Evolutionary conservation across 2,113 vertebrate species (phyloP).

Genomic region (Rutilus rutilus): DNA sequence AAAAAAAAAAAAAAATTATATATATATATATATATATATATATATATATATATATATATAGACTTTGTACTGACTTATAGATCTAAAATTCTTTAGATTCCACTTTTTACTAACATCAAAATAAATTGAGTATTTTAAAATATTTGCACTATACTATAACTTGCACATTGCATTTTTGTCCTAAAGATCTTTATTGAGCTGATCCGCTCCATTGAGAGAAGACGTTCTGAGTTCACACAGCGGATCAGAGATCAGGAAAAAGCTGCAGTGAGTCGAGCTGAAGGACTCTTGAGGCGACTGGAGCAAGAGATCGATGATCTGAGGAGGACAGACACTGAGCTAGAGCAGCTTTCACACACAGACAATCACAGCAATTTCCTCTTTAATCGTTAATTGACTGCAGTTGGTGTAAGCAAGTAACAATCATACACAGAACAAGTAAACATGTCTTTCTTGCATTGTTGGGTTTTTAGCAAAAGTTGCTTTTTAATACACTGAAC

Average conservation of each 20-base stretch:
- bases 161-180: not conserved
- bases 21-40: too few species aligned
- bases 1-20: too few species aligned
- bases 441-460: too few species aligned
- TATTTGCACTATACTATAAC: not conserved
- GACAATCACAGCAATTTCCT: conserved; percentile 52
- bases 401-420: too few species aligned
- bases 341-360: conserved; percentile 49
- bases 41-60: too few species aligned
- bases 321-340: conserved; percentile 43
- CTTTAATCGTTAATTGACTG: too few species aligned
- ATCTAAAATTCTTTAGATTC: too few species aligned
- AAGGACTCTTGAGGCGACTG: conserved; percentile 37
- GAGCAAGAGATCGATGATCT: conserved; percentile 49
- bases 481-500: too few species aligned
- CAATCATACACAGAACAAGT: too few species aligned
- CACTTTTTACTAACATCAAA: too few species aligned
- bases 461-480: too few species aligned
- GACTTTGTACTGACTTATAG: not conserved
- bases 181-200: conserved; percentile 31
- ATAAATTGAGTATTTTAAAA: not conserved
- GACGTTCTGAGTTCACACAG: not conserved
- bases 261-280: conserved; percentile 30
- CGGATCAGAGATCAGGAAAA: conserved; percentile 47
- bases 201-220: conserved; percentile 20